Evolutionary conservation across 64 coral and sea anemone genomes (phyloP).

Genomic region (Cladopsammia gracilis): DNA sequence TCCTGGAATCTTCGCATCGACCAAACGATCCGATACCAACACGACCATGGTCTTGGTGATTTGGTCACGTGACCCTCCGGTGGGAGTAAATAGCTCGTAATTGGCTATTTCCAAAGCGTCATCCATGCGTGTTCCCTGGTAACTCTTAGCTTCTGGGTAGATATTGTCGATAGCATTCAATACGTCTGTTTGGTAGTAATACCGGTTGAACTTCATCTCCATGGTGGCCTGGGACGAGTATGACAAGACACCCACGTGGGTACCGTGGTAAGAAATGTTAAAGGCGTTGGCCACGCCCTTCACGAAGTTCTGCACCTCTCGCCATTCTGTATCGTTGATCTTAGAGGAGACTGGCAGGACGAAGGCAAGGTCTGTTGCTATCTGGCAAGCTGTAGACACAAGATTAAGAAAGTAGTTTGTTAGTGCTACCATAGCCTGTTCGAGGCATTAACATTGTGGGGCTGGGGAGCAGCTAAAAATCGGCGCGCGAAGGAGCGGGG

Average conservation of each 20-base stretch:
- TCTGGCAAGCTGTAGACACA: constrained; percentile 59
- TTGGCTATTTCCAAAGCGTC: constrained; percentile 91
- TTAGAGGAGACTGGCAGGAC: constrained; percentile 85
- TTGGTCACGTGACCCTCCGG: constrained; percentile 78
- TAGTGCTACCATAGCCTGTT: not conserved
- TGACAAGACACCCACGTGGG: constrained; percentile 91
- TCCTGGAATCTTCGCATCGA: constrained; percentile 53
- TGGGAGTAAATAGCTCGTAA: constrained; percentile 86
- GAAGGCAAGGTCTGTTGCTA: constrained; percentile 84
- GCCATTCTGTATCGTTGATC: constrained; percentile 97
- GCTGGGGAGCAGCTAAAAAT: too few relatives aligned
- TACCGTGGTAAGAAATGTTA: constrained; percentile 88
- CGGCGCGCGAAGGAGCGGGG: too few relatives aligned
- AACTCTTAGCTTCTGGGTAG: constrained; percentile 92
- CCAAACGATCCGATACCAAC: constrained; percentile 74
- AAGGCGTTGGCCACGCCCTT: constrained; percentile 86
- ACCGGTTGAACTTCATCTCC: constrained; percentile 94
- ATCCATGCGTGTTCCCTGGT: constrained; percentile 75
- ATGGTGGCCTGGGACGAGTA: constrained; percentile 91
- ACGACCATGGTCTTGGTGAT: constrained; percentile 81
- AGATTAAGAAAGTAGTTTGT: not conserved
- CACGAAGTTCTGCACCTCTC: constrained; percentile 87
- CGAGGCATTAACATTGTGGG: too few relatives aligned
- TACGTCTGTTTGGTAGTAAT: constrained; percentile 85
- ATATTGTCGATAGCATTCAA: constrained; percentile 89